Percentiles rank a stretch among this genome's conserved stretches.
These are phyloP conservation scores for Blastobasis lacticolella DNA, from an alignment of 2,888 invertebrate genomes.

Conservation along the genomic window DNA sequence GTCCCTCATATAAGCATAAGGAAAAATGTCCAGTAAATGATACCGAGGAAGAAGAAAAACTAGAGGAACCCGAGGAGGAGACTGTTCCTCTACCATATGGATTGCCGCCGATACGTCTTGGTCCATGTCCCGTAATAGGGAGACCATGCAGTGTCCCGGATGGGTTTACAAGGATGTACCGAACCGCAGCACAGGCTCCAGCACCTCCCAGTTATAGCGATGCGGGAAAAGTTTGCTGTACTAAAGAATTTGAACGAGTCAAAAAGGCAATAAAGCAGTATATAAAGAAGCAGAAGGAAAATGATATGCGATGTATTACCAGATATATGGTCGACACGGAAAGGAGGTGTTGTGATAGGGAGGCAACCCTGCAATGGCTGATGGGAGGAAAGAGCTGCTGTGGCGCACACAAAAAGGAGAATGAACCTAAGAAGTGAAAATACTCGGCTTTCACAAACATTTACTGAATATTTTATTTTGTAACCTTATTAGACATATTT, in stretches of 20 bases:
- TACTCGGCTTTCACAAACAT: no score
- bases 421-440: no score
- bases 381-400: conserved; percentile 59
- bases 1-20: conserved; percentile 58
- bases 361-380: conserved; percentile 42
- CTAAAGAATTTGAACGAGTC: conserved; percentile 61
- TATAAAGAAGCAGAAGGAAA: conserved; percentile 48
- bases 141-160: conserved; percentile 60
- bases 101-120: conserved; percentile 55
- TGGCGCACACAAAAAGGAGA: conserved; percentile 44
- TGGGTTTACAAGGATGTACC: conserved; percentile 64
- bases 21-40: conserved; percentile 47
- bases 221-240: conserved; percentile 64
- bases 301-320: conserved; percentile 56
- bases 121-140: conserved; percentile 64
- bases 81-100: conserved; percentile 57
- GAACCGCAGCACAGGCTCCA: conserved; percentile 39
- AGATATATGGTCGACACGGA: conserved; percentile 58
- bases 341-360: conserved; percentile 61
- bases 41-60: conserved; percentile 39
- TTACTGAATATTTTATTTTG: conserved; percentile 54
- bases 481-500: conserved; percentile 35
- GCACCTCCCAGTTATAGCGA: conserved; percentile 52
- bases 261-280: conserved; percentile 59
- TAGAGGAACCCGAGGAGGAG: conserved; percentile 54